These are phyloP conservation scores for Paradoxurus hermaphroditus DNA, from an alignment of 2,113 vertebrate species.

Conservation along the genomic window DNA sequence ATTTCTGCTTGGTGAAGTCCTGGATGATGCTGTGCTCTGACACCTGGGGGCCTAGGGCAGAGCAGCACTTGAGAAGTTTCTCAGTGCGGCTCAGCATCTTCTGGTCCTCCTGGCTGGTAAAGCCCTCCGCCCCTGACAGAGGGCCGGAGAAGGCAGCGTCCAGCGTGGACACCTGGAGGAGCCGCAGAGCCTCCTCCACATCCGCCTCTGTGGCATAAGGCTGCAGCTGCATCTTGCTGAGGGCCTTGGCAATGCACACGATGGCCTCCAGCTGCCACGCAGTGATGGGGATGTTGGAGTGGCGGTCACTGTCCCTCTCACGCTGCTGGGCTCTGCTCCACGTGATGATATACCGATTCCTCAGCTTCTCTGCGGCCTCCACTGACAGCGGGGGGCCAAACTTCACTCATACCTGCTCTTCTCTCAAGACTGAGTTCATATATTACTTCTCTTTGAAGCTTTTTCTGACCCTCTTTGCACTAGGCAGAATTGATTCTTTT, in stretches of 20 bases:
- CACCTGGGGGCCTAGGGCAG: slow-evolving; percentile 97
- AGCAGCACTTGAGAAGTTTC: slow-evolving; percentile 97
- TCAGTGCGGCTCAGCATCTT: slow-evolving; percentile 96
- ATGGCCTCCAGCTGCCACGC: slow-evolving; percentile 94
- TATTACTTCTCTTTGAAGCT: neutral
- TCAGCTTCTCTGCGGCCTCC: too few species aligned
- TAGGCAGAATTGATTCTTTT: neutral
- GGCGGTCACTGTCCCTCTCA: too few species aligned
- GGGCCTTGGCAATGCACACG: slow-evolving; percentile 92
- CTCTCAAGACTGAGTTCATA: neutral
- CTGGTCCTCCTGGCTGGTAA: slow-evolving; percentile 96
- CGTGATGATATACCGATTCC: too few species aligned
- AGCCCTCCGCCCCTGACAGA: slow-evolving; percentile 96
- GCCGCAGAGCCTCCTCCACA: slow-evolving; percentile 93
- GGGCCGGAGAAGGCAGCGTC: slow-evolving; percentile 94
- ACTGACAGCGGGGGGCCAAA: too few species aligned
- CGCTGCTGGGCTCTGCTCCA: too few species aligned
- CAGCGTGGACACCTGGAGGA: slow-evolving; percentile 97
- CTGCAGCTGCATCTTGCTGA: slow-evolving; percentile 97
- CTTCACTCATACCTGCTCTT: neutral
- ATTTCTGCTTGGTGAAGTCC: slow-evolving; percentile 97
- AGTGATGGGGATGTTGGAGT: too few species aligned
- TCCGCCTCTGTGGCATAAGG: slow-evolving; percentile 93
- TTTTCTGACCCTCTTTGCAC: neutral
- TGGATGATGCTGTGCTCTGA: slow-evolving; percentile 98